Conservation (phyloP, 2,888 invertebrate genomes). For the Lypha dubia region DNA sequence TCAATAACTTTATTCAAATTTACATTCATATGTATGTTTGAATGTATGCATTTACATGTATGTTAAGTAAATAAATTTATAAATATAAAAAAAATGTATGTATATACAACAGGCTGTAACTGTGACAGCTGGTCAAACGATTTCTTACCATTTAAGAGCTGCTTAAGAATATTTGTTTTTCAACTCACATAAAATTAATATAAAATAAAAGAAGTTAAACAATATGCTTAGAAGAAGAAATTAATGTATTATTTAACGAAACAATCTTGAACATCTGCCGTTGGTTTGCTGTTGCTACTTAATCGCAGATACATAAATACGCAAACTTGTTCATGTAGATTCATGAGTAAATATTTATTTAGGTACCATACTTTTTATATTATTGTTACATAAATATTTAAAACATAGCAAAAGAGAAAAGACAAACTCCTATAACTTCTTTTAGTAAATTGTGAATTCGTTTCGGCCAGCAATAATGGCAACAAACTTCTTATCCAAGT, state of each 20-base stretch:
- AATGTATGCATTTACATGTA: not conserved
- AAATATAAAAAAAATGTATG: not conserved
- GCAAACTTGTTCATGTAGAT: not conserved
- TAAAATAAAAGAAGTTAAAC: slow-evolving; percentile 10
- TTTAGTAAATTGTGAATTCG: slow-evolving; percentile 52
- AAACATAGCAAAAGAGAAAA: slow-evolving; percentile 15
- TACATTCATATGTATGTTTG: too few relatives aligned
- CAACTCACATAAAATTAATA: slow-evolving; percentile 16
- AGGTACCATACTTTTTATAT: slow-evolving; percentile 5
- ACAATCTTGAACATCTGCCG: slow-evolving; percentile 57
- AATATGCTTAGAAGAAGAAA: not conserved
- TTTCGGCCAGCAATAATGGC: slow-evolving; percentile 21
- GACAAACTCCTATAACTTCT: slow-evolving; percentile 36
- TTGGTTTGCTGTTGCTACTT: slow-evolving; percentile 30
- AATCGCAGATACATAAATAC: not conserved
- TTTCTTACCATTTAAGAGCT: slow-evolving; percentile 40
- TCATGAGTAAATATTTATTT: slow-evolving; percentile 18
- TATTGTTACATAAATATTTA: slow-evolving; percentile 3
- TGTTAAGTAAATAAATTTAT: not conserved
- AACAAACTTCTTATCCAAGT: slow-evolving; percentile 44
- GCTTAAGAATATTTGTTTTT: slow-evolving; percentile 46
- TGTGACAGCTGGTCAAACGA: slow-evolving; percentile 57
- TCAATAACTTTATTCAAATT: too few relatives aligned
- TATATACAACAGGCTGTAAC: slow-evolving; percentile 5
- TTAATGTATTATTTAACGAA: not conserved